phyloP scores from a whole-genome alignment of 2,888 invertebrate genomes.

The Trissonchulus latispiculum region DNA sequence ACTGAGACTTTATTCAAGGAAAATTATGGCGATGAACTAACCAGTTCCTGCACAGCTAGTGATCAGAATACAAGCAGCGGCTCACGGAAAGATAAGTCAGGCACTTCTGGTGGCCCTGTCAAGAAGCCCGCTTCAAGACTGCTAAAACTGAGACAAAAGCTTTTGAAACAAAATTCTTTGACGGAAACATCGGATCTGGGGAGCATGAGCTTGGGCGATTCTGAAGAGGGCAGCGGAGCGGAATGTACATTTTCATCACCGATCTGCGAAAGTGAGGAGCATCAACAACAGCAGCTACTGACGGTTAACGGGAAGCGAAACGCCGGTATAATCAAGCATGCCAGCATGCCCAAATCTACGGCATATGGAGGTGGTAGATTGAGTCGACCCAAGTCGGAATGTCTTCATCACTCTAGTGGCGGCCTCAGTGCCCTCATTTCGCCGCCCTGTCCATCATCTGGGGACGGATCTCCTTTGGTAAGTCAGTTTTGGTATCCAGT shows the following conservation, averaged over 20 bases:
- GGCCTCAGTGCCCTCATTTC: neutral
- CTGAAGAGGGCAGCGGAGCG: too few relatives aligned
- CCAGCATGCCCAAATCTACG: neutral
- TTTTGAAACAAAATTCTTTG: neutral
- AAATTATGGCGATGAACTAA: neutral
- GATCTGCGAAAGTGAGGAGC: too few relatives aligned
- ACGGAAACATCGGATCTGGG: neutral
- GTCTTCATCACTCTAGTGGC: neutral
- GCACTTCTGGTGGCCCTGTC: neutral
- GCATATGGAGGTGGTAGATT: neutral
- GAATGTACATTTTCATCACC: too few relatives aligned
- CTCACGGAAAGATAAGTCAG: too few relatives aligned
- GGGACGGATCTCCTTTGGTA: too few relatives aligned
- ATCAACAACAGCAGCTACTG: too few relatives aligned
- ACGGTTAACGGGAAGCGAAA: too few relatives aligned
- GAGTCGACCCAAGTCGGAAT: neutral
- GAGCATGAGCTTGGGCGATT: neutral
- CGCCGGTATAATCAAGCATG: neutral
- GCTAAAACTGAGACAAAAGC: neutral
- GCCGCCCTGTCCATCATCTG: too few relatives aligned
- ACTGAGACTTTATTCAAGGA: neutral
- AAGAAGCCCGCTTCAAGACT: neutral
- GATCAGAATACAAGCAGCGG: neutral
- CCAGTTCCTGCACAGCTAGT: neutral
- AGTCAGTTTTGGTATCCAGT: too few relatives aligned